Percentiles rank a stretch among this genome's conserved stretches.
Evolutionary conservation across 2,888 invertebrate genomes (phyloP).

Genomic region (Noctua pronuba): DNA sequence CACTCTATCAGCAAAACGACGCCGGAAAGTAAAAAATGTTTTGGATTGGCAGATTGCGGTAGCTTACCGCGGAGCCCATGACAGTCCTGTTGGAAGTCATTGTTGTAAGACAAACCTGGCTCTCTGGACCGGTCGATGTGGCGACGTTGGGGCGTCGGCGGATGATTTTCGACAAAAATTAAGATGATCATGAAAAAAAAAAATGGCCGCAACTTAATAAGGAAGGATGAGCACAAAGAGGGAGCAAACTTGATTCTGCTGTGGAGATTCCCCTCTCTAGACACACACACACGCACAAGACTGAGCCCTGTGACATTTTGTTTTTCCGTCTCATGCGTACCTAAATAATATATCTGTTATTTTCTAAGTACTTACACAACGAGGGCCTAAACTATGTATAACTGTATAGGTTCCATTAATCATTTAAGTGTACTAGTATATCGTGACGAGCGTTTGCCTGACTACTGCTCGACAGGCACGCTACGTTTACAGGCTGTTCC

Average conservation of each 20-base stretch:
- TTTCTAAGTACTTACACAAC: not conserved
- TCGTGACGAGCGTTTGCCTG: not conserved
- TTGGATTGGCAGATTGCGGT: not conserved
- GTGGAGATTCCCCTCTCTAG: no score
- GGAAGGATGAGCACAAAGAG: no score
- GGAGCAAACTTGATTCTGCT: no score
- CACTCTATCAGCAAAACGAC: not conserved
- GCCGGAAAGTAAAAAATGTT: not conserved
- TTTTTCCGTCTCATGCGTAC: not conserved
- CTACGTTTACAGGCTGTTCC: conserved; percentile 2
- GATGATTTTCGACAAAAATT: not conserved
- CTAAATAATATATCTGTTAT: not conserved
- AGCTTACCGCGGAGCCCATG: not conserved
- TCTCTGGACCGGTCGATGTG: not conserved
- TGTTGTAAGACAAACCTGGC: not conserved
- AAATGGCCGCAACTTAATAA: not conserved
- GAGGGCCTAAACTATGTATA: not conserved
- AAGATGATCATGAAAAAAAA: not conserved
- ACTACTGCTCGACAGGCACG: not conserved
- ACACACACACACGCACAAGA: not conserved
- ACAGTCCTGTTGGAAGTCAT: no score
- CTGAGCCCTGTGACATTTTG: not conserved
- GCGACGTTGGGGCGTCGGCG: not conserved
- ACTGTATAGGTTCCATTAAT: not conserved
- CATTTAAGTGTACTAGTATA: conserved; percentile 4